phyloP scores from a whole-genome alignment of 2,797 vertebrate species.

The Choloepus didactylus region DNA sequence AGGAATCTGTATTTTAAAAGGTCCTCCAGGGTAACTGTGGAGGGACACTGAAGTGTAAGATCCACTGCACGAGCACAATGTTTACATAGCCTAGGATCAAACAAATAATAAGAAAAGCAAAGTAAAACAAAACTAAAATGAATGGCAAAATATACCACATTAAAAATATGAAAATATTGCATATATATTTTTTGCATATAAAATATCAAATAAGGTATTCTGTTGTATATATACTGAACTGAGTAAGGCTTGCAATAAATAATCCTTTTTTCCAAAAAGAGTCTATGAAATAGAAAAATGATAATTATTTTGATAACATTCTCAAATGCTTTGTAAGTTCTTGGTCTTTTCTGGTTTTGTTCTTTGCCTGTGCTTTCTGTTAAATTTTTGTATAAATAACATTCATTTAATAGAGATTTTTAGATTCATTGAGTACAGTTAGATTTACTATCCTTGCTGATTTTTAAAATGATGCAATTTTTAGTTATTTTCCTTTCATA shows the following conservation, averaged over 20 bases:
- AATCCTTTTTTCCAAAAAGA: background rate
- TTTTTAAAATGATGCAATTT: background rate
- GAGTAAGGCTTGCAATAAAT: background rate
- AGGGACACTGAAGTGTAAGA: background rate
- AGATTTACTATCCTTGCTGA: background rate
- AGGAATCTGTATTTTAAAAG: background rate
- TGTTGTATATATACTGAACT: background rate
- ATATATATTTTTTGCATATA: background rate
- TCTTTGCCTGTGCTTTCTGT: background rate
- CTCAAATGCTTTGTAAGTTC: background rate
- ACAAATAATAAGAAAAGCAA: background rate
- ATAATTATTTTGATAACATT: background rate
- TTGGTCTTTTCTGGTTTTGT: background rate
- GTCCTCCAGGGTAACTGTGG: background rate
- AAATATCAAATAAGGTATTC: background rate
- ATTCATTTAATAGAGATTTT: background rate
- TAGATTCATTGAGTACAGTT: background rate
- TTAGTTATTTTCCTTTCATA: background rate
- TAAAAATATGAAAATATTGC: background rate
- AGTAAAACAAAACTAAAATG: background rate
- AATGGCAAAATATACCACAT: background rate
- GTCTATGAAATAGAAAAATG: conserved; percentile 30
- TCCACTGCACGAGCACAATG: background rate
- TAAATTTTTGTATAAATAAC: background rate
- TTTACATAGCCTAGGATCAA: background rate